These are phyloP conservation scores for Actinostola sp. DNA, from an alignment of 92 coral and sea anemone species.

Conservation along the genomic window DNA sequence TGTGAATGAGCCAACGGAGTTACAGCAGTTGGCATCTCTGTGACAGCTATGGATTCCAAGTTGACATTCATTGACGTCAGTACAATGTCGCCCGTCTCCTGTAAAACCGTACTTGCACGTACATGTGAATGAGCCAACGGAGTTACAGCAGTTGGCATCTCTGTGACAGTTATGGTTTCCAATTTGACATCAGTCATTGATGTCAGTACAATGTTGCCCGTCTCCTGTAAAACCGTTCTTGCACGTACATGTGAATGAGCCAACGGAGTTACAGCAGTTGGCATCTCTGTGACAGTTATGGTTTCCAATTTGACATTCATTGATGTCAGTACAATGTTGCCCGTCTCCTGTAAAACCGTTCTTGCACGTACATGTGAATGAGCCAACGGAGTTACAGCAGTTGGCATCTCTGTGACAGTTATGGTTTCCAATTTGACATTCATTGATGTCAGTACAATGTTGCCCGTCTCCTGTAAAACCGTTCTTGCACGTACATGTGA, in stretches of 20 bases:
- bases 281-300: too few relatives aligned
- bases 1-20: constrained; percentile 29
- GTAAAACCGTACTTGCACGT: too few relatives aligned
- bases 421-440: constrained; percentile 7
- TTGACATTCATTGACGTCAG: constrained; percentile 47
- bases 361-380: constrained; percentile 11
- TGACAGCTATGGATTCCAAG: too few relatives aligned
- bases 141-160: too few relatives aligned
- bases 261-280: too few relatives aligned
- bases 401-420: not conserved
- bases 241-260: too few relatives aligned
- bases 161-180: too few relatives aligned
- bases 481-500: constrained; percentile 9
- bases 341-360: constrained; percentile 18
- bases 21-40: constrained; percentile 33
- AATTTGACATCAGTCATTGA: too few relatives aligned
- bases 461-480: constrained; percentile 21
- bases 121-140: too few relatives aligned
- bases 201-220: not conserved
- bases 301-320: constrained; percentile 12
- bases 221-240: too few relatives aligned
- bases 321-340: constrained; percentile 6
- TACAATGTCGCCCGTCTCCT: too few relatives aligned
- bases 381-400: constrained; percentile 7
- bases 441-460: constrained; percentile 6